phyloP scores from a whole-genome alignment of 2,888 invertebrate genomes.

The Yponomeuta cagnagella region DNA sequence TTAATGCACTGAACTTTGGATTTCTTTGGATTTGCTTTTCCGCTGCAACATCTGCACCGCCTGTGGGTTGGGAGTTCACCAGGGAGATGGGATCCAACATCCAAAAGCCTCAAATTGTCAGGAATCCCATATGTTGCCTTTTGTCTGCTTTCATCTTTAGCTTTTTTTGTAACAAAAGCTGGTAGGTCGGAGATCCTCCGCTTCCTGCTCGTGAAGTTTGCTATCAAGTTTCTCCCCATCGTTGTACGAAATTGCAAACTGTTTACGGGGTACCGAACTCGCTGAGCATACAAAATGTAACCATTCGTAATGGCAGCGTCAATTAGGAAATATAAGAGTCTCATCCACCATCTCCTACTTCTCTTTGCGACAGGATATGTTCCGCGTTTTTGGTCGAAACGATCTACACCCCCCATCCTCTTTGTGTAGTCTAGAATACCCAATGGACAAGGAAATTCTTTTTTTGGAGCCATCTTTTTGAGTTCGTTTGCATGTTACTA shows the following conservation, averaged over 20 bases:
- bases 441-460: conserved; percentile 11
- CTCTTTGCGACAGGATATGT: conserved; percentile 17
- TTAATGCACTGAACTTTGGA: conserved; percentile 23
- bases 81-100: conserved; percentile 21
- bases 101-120: conserved; percentile 21
- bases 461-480: conserved; percentile 22
- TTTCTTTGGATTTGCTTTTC: conserved; percentile 21
- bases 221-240: conserved; percentile 18
- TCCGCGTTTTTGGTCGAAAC: conserved; percentile 17
- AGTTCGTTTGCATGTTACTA: conserved; percentile 19
- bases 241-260: conserved; percentile 13
- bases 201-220: conserved; percentile 18
- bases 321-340: conserved; percentile 17
- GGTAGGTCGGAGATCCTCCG: conserved; percentile 22
- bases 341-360: conserved; percentile 16
- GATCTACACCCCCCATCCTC: conserved; percentile 19
- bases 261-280: conserved; percentile 4
- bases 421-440: conserved; percentile 14
- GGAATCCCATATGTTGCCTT: conserved; percentile 24
- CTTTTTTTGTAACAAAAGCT: conserved; percentile 23
- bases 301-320: conserved; percentile 24
- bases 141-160: conserved; percentile 22
- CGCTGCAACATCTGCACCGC: conserved; percentile 24
- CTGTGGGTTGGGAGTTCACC: conserved; percentile 21
- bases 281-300: conserved; percentile 19